Evolutionary conservation across 1,140 invertebrate genomes (phyloP).

Genomic region (Asbolus verrucosus): DNA sequence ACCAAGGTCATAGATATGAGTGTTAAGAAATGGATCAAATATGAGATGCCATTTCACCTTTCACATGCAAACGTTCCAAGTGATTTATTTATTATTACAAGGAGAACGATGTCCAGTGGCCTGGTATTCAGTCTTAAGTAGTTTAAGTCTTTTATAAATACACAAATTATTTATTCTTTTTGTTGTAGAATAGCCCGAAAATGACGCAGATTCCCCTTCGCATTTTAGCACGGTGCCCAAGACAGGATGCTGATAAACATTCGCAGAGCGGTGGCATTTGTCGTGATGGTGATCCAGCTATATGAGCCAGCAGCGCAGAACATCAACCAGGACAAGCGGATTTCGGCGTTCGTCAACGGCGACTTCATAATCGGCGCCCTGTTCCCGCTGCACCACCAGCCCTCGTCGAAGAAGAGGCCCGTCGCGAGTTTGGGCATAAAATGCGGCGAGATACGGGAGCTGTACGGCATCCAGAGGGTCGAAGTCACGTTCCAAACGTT

Average conservation of each 20-base stretch:
- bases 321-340: constrained; percentile 45
- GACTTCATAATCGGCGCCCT: constrained; percentile 81
- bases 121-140: too few species aligned
- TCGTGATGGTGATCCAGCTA: constrained; percentile 8
- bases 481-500: constrained; percentile 75
- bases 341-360: constrained; percentile 70
- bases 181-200: constrained; percentile 17
- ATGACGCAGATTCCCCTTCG: not conserved
- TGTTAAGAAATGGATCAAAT: too few species aligned
- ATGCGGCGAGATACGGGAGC: constrained; percentile 76
- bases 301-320: not conserved
- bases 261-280: not conserved
- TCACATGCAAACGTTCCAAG: too few species aligned
- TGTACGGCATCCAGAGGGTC: constrained; percentile 84
- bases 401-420: constrained; percentile 67
- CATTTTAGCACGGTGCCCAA: not conserved
- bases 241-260: constrained; percentile 1
- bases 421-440: constrained; percentile 66
- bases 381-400: constrained; percentile 79
- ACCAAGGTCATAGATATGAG: too few species aligned
- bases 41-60: too few species aligned
- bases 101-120: too few species aligned
- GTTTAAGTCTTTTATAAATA: too few species aligned
- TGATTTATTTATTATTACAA: too few species aligned
- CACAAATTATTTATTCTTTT: not conserved